Evolutionary conservation across 1,140 invertebrate species (phyloP).

Genomic region (Ericerus pela): DNA sequence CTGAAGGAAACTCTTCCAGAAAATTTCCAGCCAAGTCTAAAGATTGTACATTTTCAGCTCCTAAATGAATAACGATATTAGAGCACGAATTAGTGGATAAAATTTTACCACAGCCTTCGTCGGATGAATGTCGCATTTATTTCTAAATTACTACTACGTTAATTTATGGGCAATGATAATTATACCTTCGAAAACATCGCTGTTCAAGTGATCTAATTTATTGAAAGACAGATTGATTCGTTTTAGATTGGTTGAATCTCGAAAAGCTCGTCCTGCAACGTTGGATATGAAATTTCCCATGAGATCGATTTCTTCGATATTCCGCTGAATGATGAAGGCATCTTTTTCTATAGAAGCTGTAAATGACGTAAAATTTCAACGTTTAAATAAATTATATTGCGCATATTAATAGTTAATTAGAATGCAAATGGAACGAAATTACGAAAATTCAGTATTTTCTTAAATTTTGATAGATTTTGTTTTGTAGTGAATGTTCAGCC

Average conservation of each 20-base stretch:
- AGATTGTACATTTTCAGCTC: slow-evolving; percentile 52
- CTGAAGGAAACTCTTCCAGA: slow-evolving; percentile 59
- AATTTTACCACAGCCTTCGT: too few relatives aligned
- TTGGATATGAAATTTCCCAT: slow-evolving; percentile 54
- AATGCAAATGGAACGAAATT: too few relatives aligned
- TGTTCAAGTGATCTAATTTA: slow-evolving; percentile 56
- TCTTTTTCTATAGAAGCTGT: slow-evolving; percentile 45
- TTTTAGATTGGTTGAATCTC: slow-evolving; percentile 45
- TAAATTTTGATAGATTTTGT: too few relatives aligned
- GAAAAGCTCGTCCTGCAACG: slow-evolving; percentile 57
- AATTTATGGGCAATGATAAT: neutral
- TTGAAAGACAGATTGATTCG: slow-evolving; percentile 58
- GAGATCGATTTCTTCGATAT: slow-evolving; percentile 55
- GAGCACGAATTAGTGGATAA: too few relatives aligned
- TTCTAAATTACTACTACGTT: neutral
- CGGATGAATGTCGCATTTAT: neutral
- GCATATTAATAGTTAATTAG: too few relatives aligned
- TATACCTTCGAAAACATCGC: slow-evolving; percentile 57
- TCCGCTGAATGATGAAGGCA: slow-evolving; percentile 44
- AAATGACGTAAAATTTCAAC: slow-evolving; percentile 30
- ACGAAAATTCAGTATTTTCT: too few relatives aligned
- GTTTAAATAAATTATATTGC: too few relatives aligned
- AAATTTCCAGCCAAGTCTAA: slow-evolving; percentile 75
- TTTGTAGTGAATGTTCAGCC: too few relatives aligned
- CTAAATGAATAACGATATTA: slow-evolving; percentile 30